Percentiles rank a stretch among this genome's conserved stretches.
Evolutionary conservation across 1,140 invertebrate species (phyloP).

Genomic region (Cyclina sinensis): DNA sequence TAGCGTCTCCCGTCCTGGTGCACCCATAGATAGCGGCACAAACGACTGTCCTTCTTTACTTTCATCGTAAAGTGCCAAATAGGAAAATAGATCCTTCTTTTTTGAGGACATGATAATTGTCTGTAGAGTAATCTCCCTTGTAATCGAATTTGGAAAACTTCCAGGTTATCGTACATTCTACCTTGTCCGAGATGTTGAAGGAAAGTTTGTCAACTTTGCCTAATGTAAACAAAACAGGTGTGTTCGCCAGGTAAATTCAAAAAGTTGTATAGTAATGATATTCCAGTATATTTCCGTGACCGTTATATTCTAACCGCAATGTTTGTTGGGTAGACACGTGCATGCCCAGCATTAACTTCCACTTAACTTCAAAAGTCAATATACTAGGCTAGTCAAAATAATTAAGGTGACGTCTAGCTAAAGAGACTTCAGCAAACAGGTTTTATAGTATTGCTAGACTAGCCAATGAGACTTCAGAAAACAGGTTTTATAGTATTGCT

Average conservation of each 20-base stretch:
- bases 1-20: constrained; percentile 45
- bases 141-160: neutral
- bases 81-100: constrained; percentile 60
- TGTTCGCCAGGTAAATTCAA: neutral
- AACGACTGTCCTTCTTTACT: constrained; percentile 45
- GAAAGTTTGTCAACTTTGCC: constrained; percentile 7
- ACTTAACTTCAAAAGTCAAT: no score
- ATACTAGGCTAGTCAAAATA: no score
- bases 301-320: no score
- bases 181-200: neutral
- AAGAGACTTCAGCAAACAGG: no score
- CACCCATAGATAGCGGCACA: constrained; percentile 63
- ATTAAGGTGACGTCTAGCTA: no score
- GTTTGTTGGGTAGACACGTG: no score
- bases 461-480: no score
- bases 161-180: neutral
- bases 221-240: constrained; percentile 29
- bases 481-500: no score
- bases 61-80: constrained; percentile 57
- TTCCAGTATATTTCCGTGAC: no score
- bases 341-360: no score
- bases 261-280: no score
- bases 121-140: neutral
- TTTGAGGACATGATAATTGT: constrained; percentile 9
- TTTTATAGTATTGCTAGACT: no score